Base-by-base conservation (phyloP, 1,140 invertebrate genomes). In the Drosophila ambigua region DNA sequence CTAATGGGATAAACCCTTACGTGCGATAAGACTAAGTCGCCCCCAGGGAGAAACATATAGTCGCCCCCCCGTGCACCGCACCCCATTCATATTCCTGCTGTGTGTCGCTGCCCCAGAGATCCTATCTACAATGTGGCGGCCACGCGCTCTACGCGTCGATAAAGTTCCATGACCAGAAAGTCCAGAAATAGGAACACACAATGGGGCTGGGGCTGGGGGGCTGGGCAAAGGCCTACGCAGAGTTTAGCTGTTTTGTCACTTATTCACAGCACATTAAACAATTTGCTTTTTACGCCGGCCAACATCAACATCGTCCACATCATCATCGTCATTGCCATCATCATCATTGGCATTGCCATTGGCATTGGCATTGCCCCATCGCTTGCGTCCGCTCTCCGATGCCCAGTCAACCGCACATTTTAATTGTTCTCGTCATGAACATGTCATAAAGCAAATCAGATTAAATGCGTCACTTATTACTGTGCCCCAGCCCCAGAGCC, bases 191-290 rank as follows among this genome's bases (percentile, higher is more conserved):
- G 35, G 58, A 31, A 49, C 55, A 50, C 49, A 49, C 50, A 6
- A 31, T 8, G 50, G 7, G 50, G 7, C 5, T 2, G 45, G 16
- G 1, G 16, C 15, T 5, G 16, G 6, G 3, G 2, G 4, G 49
- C 3, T 15, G 35, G 16, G 2, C 13, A n/a, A 16, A 23, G 51
- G 78, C 76, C 78, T 74, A 72, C 44, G 50, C 75, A 48, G 63
- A 80, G 78, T 83, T 87, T 67, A 79, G 83, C 79, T 87, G 83
- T 88, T 87, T 83, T 87, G 83, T 87, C 83, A 87, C 83, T 87
- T 88, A 88, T 87, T 87, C 84, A 87, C 83, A 87, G 83, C 84
- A 88, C 83, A 87, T 87, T 87, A 87, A 87, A 87, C 83, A 87
- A 87, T 87, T 87, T 87, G 83, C 82, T 87, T 87, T 87, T 87